Conservation (phyloP, 2,113 vertebrate genomes). For the Ptyas mucosa region DNA sequence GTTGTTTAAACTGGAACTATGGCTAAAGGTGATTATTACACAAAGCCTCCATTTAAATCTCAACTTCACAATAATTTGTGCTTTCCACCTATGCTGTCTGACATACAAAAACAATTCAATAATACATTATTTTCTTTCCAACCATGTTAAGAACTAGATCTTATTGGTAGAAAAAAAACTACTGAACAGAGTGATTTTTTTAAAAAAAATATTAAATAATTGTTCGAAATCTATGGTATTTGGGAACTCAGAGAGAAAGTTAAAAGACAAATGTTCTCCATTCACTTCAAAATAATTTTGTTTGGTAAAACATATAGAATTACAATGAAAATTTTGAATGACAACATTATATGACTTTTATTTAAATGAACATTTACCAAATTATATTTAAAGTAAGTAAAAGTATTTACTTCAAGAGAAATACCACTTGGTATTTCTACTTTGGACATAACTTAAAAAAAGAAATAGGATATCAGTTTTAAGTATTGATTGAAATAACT, state of each 20-base stretch:
- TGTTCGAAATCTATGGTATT: background rate
- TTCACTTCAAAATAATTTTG: background rate
- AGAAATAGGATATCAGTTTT: background rate
- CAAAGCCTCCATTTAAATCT: slow-evolving; percentile 28
- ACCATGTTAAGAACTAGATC: slow-evolving; percentile 18
- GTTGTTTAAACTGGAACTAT: slow-evolving; percentile 58
- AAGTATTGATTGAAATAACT: slow-evolving; percentile 23
- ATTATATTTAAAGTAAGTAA: background rate
- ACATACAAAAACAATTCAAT: slow-evolving; percentile 2
- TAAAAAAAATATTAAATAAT: background rate
- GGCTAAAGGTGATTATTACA: slow-evolving; percentile 53
- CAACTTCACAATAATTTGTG: slow-evolving; percentile 10
- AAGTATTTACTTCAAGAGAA: background rate
- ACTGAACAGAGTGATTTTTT: background rate
- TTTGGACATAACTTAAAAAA: background rate
- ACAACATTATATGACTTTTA: background rate
- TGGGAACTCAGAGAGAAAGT: background rate
- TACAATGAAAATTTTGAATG: background rate
- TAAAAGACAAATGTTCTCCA: background rate
- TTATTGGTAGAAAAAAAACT: background rate
- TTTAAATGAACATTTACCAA: background rate
- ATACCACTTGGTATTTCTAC: background rate
- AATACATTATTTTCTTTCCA: slow-evolving; percentile 31
- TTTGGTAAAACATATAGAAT: background rate
- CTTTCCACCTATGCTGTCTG: slow-evolving; percentile 40